phyloP scores from a whole-genome alignment of 2,797 vertebrate species.

The Rachycentron canadum region DNA sequence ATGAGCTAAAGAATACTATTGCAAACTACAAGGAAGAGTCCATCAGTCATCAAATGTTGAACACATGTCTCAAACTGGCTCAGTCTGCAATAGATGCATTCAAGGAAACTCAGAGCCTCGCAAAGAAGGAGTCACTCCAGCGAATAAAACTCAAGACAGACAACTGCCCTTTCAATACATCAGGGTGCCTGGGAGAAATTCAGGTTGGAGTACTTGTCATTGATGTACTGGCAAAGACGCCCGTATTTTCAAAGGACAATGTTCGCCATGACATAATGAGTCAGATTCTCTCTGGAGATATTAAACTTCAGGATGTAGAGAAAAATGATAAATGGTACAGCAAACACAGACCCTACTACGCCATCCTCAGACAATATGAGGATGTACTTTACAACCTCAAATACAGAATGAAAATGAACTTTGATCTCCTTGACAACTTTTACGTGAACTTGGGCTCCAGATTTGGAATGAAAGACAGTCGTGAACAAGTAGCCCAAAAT shows the following conservation, averaged over 20 bases:
- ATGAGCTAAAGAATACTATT: slow-evolving; percentile 67
- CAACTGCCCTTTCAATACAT: slow-evolving; percentile 68
- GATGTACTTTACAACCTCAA: slow-evolving; percentile 65
- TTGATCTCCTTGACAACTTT: slow-evolving; percentile 72
- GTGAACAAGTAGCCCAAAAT: slow-evolving; percentile 44
- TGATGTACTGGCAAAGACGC: slow-evolving; percentile 65
- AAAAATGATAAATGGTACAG: not conserved
- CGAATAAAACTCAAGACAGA: slow-evolving; percentile 40
- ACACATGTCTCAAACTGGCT: slow-evolving; percentile 66
- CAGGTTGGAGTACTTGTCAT: slow-evolving; percentile 69
- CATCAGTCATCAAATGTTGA: slow-evolving; percentile 54
- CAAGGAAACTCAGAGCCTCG: slow-evolving; percentile 73
- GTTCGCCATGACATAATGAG: slow-evolving; percentile 62
- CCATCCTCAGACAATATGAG: slow-evolving; percentile 53
- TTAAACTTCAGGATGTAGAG: slow-evolving; percentile 43
- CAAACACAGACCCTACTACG: slow-evolving; percentile 59
- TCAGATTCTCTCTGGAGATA: slow-evolving; percentile 62
- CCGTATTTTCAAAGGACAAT: slow-evolving; percentile 56
- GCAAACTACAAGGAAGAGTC: slow-evolving; percentile 29
- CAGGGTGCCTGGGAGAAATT: slow-evolving; percentile 77
- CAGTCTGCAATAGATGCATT: slow-evolving; percentile 72
- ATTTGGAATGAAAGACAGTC: slow-evolving; percentile 59
- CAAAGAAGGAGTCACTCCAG: slow-evolving; percentile 62
- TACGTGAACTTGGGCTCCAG: slow-evolving; percentile 72
- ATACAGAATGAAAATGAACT: slow-evolving; percentile 70